Evolutionary conservation across 2,113 vertebrate species (phyloP), one percentile per base, ranked within the genome.

Genomic region (Okapia johnstoni): DNA sequence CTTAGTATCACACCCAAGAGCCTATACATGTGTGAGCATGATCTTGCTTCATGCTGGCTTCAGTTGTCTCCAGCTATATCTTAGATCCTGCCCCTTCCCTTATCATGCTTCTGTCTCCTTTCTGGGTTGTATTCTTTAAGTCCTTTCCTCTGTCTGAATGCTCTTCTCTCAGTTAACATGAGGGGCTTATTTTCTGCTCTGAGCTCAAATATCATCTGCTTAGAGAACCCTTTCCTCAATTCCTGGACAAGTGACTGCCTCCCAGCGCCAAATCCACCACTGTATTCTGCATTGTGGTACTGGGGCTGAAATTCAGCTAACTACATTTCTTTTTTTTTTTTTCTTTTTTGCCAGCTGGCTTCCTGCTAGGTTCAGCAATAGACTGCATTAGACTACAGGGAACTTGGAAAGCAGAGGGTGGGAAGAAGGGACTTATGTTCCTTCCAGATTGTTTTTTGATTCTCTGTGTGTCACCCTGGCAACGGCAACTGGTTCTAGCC

Each of bases 381-480:
- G 52, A 55, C n/a, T 96, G 60, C 15, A 87, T 93, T 80, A 90
- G 76, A 91, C 30, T 73, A 30, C 11, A 25, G 3, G 40, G 88
- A 90, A 40, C 55, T 57, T 84, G 58, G 88, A 23, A 93, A 90
- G 46, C 19, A 54, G 73, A 63, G 43, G 63, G 58, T 80, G n/a
- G 60, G n/a, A 30, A 92, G 83, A 93, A 77, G 7, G 19, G 54
- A 63, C 40, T 88, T 30, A 36, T 36, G n/a, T 50, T 97, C 23
- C 6, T 93, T 93, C 70, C 13, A 28, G 43, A 40, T 85, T 83
- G 23, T 28, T 91, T 93, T 36, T 52, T 66, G 21, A 79, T 95
- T 90, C 70, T 94, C 26, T 95, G 73, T 58, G 17, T 40, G 81
- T 98, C 16, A 70, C 86, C 52, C 15, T 84, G 97, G 85, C 84